Base-by-base conservation (phyloP, 2,797 vertebrate genomes). In the Diglossa cyanea region DNA sequence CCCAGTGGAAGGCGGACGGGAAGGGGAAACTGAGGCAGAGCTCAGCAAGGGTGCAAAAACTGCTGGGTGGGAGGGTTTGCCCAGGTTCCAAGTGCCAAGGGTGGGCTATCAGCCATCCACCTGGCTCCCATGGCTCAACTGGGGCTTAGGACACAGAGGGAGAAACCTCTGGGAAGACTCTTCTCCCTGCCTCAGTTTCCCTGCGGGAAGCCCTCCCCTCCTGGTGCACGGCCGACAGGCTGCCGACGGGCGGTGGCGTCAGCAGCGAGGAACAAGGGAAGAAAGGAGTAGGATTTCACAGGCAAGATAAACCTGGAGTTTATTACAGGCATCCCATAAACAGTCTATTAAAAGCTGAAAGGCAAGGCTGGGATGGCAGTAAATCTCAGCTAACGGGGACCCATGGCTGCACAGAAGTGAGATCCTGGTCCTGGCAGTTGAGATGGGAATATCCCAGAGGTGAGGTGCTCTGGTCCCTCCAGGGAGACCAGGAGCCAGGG, bases 291-390 rank as follows among this genome's bases (percentile, higher is more conserved):
- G 80, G 88, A 93, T 95, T 95, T 97, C 94, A 95, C 74, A 90
- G 74, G 94, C 83, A 85, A 96, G 94, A 96, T 91, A 93, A 97
- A 95, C 93, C 90, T 96, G 94, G 92, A 95, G 77, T 91, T 93
- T 95, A 95, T 94, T 94, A 95, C 51, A 13, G 1, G 71, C 55
- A 0, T 94, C 95, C 88, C 88, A 94, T 93, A 95, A 95, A 90
- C 88, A 87, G 93, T 45, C 93, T 95, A 86, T 94, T 96, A 96
- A 95, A 95, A 95, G 83, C 90, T 85, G 83, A 86, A 88, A 95
- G 76, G 86, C 62, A 4, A 90, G 70, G 77, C 80, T 35, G 40
- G 58, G 55, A 55, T 45, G 37, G 92, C 74, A 84, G 74, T 95
- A 94, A 95, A 96, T 93, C 92, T 85, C 26, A 0, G 73, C 83